Conservation (phyloP, 2,113 vertebrate species). For the Semnornis frantzii region DNA sequence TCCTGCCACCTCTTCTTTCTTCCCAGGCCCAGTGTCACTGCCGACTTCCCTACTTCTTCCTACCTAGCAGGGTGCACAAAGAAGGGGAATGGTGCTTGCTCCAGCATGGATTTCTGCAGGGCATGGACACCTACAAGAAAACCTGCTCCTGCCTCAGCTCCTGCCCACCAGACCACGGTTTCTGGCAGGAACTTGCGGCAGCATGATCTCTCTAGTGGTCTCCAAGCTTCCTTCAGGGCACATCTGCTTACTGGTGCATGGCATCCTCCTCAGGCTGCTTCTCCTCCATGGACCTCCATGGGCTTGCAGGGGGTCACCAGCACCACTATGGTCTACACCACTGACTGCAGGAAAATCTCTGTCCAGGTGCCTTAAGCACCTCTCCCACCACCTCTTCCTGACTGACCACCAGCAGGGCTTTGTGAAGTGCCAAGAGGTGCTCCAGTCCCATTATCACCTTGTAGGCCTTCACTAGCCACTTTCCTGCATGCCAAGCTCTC, state of each 20-base stretch:
- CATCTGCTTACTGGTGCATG: too few species aligned
- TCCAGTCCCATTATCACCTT: not conserved
- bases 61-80: not conserved
- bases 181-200: not conserved
- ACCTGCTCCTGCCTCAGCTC: not conserved
- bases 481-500: too few species aligned
- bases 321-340: not conserved
- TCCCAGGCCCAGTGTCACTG: not conserved
- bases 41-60: not conserved
- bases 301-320: not conserved
- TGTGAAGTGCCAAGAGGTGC: not conserved
- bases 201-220: not conserved
- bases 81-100: not conserved
- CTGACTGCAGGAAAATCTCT: not conserved
- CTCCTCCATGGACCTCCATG: too few species aligned
- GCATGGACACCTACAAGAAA: not conserved
- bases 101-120: too few species aligned
- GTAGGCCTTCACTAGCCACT: too few species aligned
- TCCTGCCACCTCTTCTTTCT: not conserved
- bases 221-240: too few species aligned
- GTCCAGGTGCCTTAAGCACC: not conserved
- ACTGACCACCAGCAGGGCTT: not conserved
- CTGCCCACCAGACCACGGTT: not conserved
- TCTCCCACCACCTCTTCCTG: not conserved
- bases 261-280: not conserved